These are phyloP conservation scores for Charadrius vociferus DNA, from an alignment of 2,113 vertebrate genomes.

Conservation along the genomic window DNA sequence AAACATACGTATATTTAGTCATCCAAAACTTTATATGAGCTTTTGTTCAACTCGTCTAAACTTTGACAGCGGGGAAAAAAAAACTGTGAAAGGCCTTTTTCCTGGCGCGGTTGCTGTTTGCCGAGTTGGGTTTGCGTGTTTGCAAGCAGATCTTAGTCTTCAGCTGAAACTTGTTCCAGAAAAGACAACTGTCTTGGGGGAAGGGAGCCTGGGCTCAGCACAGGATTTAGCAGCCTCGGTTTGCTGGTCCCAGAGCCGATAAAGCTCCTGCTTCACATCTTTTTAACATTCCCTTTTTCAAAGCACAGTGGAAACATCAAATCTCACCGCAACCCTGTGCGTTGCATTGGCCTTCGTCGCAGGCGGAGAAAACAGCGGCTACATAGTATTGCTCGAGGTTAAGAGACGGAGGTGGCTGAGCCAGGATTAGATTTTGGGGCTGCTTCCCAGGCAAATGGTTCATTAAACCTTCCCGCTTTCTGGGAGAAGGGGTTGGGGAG, in stretches of 20 bases:
- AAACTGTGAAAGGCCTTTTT: conserved; percentile 24
- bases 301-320: not conserved
- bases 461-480: not conserved
- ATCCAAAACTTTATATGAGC: not conserved
- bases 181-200: conserved; percentile 57
- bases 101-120: not conserved
- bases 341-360: not conserved
- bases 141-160: conserved; percentile 59
- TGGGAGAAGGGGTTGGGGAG: not conserved
- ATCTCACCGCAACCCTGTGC: not conserved
- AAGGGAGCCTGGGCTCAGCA: conserved; percentile 22
- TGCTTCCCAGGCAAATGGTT: not conserved
- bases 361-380: not conserved
- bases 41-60: conserved; percentile 28
- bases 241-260: conserved; percentile 14
- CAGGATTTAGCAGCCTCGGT: conserved; percentile 18
- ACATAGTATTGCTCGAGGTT: not conserved
- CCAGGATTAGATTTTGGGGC: not conserved
- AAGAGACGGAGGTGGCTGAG: not conserved
- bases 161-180: conserved; percentile 60
- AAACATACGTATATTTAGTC: not conserved
- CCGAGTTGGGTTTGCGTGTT: conserved; percentile 30
- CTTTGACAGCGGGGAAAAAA: not conserved
- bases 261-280: not conserved
- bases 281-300: not conserved